Percentiles rank a stretch among this genome's conserved stretches.
These are phyloP conservation scores for Pheosia tremula DNA, from an alignment of 2,888 invertebrate species.

Conservation along the genomic window DNA sequence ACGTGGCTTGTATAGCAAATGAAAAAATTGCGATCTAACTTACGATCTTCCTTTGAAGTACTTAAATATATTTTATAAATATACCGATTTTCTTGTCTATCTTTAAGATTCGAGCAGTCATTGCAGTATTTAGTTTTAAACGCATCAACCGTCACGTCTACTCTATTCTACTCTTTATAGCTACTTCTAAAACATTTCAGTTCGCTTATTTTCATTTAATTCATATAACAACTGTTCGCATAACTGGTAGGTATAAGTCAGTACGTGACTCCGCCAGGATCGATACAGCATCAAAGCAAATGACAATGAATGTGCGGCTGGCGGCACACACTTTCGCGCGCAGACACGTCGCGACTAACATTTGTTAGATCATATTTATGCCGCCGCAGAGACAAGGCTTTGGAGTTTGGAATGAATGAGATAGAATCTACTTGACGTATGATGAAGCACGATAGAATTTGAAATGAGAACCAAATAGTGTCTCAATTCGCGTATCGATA, in stretches of 20 bases:
- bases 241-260: slow-evolving; percentile 16
- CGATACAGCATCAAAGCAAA: slow-evolving; percentile 71
- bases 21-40: background rate
- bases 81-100: too few species aligned
- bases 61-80: too few species aligned
- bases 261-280: slow-evolving; percentile 58
- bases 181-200: too few species aligned
- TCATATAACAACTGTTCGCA: background rate
- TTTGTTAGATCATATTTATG: slow-evolving; percentile 45
- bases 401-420: slow-evolving; percentile 1
- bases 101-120: background rate
- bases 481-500: too few species aligned
- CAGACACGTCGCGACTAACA: slow-evolving; percentile 27
- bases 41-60: too few species aligned
- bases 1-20: background rate
- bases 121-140: background rate
- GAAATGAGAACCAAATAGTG: too few species aligned
- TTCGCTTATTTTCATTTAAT: background rate
- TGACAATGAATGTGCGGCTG: slow-evolving; percentile 64
- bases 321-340: slow-evolving; percentile 15
- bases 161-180: too few species aligned
- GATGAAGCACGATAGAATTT: too few species aligned
- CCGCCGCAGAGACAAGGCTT: slow-evolving; percentile 15
- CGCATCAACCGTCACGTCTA: too few species aligned
- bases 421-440: too few species aligned